Conservation (phyloP, 2,113 vertebrate genomes). For the Megalops atlanticus region DNA sequence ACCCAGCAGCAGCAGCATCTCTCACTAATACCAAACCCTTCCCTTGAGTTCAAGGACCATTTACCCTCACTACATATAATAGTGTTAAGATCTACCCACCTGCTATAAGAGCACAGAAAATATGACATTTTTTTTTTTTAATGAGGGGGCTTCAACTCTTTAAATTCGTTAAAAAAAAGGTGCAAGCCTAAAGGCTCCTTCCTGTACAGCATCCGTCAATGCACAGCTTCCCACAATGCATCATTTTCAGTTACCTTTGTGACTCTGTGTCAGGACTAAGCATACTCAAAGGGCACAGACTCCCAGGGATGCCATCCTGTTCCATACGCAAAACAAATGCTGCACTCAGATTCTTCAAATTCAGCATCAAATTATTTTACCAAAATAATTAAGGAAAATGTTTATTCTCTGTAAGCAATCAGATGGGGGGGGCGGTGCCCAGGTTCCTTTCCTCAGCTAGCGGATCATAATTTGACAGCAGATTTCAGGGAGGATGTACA, state of each 20-base stretch:
- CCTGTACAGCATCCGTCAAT: neutral
- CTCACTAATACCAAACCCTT: neutral
- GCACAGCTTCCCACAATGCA: neutral
- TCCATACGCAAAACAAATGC: neutral
- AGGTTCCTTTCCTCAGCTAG: conserved; percentile 45
- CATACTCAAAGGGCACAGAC: neutral
- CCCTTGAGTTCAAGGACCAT: neutral
- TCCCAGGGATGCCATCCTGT: neutral
- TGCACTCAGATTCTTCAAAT: no score
- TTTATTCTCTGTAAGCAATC: conserved; percentile 75
- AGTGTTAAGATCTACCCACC: neutral
- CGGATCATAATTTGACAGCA: conserved; percentile 11
- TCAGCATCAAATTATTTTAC: neutral
- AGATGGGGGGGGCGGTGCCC: conserved; percentile 73
- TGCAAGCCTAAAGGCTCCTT: neutral
- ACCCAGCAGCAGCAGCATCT: neutral
- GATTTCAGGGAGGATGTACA: conserved; percentile 24
- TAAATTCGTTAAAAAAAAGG: neutral
- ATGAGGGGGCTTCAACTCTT: neutral
- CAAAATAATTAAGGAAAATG: conserved; percentile 48
- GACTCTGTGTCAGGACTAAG: neutral
- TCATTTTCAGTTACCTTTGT: neutral
- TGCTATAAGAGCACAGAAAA: neutral
- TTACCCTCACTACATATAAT: neutral
- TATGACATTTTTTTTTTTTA: neutral